phyloP scores from a whole-genome alignment of 1,140 invertebrate genomes.

The Scaptomyza hsui region DNA sequence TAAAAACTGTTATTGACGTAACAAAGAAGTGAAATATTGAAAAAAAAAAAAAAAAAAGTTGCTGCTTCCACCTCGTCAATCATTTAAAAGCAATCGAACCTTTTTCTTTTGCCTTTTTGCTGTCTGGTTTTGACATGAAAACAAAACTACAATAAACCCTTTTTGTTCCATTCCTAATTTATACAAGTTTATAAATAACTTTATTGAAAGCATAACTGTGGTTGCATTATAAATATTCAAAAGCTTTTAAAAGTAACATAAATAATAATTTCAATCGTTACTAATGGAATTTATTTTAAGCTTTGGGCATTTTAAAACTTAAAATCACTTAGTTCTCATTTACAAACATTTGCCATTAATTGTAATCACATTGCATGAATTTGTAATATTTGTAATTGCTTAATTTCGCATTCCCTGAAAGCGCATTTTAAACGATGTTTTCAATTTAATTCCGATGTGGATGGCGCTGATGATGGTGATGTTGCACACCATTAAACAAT shows the following conservation, averaged over 20 bases:
- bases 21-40: background rate
- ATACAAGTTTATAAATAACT: background rate
- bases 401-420: background rate
- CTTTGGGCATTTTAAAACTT: background rate
- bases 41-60: background rate
- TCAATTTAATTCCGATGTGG: slow-evolving; percentile 12
- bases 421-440: background rate
- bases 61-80: background rate
- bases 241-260: too few relatives aligned
- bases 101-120: background rate
- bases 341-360: background rate
- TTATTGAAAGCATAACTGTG: background rate
- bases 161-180: too few relatives aligned
- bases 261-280: too few relatives aligned
- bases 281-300: background rate
- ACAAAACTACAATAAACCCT: background rate
- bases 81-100: background rate
- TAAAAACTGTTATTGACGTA: background rate
- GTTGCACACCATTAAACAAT: background rate
- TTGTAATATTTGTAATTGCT: slow-evolving; percentile 11
- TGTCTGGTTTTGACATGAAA: too few relatives aligned
- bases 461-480: background rate
- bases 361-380: slow-evolving; percentile 3
- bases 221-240: too few relatives aligned
- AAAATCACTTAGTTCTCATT: background rate